Percentiles rank a stretch among this genome's conserved stretches.
Conservation (phyloP, 2,888 invertebrate genomes). For the Drosophila gaucha region DNA sequence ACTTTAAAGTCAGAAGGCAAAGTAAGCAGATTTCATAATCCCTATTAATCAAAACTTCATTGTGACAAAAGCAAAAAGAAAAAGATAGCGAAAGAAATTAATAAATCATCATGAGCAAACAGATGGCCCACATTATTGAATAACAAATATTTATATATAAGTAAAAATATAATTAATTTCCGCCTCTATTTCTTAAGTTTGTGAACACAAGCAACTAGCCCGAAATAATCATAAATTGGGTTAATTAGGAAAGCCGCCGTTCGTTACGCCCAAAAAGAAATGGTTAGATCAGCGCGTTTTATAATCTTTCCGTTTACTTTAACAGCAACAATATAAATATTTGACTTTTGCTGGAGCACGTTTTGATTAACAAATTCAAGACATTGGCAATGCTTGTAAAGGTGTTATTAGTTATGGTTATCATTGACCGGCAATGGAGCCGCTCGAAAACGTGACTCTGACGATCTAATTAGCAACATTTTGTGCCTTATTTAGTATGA, state of each 20-base stretch:
- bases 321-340: constrained; percentile 31
- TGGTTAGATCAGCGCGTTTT: constrained; percentile 9
- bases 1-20: too few species aligned
- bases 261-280: constrained; percentile 15
- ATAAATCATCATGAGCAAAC: constrained; percentile 1
- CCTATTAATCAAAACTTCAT: not conserved
- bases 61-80: not conserved
- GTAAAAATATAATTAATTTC: constrained; percentile 23
- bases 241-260: constrained; percentile 14
- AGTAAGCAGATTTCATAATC: not conserved
- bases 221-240: constrained; percentile 19
- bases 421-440: too few species aligned
- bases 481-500: constrained; percentile 21
- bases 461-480: constrained; percentile 43
- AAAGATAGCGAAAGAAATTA: not conserved
- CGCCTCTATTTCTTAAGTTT: constrained; percentile 13
- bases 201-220: not conserved
- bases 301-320: constrained; percentile 30
- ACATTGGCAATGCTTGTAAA: constrained; percentile 40
- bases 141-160: not conserved
- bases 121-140: constrained; percentile 1
- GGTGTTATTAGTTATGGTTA: constrained; percentile 60
- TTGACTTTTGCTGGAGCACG: constrained; percentile 37
- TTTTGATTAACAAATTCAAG: constrained; percentile 55
- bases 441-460: constrained; percentile 46